Conservation (phyloP, 1,140 invertebrate genomes). For the Ptiloglossa arizonensis region DNA sequence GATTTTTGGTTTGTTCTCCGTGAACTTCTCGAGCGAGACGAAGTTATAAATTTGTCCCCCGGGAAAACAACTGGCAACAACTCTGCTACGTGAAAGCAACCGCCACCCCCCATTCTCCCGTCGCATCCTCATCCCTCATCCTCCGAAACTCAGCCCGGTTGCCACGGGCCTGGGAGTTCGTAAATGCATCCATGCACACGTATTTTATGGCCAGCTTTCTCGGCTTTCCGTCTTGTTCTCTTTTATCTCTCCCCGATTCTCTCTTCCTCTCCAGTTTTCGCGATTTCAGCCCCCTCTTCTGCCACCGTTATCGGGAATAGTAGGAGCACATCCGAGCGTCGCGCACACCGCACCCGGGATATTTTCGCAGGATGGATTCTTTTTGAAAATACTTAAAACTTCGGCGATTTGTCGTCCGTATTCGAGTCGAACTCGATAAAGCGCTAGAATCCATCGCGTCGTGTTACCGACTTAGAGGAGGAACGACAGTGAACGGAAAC, state of each 20-base stretch:
- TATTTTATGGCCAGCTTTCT: constrained; percentile 72
- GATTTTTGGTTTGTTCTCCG: constrained; percentile 54
- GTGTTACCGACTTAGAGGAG: constrained; percentile 28
- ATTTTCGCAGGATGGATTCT: constrained; percentile 68
- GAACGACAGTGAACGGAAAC: constrained; percentile 11
- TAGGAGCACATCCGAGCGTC: neutral
- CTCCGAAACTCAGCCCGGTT: constrained; percentile 17
- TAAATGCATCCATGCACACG: constrained; percentile 73
- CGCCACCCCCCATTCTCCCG: constrained; percentile 8
- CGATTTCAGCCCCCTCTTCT: neutral
- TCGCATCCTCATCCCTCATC: constrained; percentile 49
- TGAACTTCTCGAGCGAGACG: constrained; percentile 54
- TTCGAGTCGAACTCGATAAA: constrained; percentile 69
- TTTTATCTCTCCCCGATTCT: constrained; percentile 6
- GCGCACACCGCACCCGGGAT: constrained; percentile 34
- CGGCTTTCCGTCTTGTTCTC: constrained; percentile 41
- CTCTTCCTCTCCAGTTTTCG: constrained; percentile 6
- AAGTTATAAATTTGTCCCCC: constrained; percentile 70
- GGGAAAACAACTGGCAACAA: constrained; percentile 71
- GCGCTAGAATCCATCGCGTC: constrained; percentile 50
- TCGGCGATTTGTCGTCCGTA: constrained; percentile 70
- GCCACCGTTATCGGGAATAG: constrained; percentile 12
- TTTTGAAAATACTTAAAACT: constrained; percentile 76
- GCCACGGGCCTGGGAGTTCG: constrained; percentile 51
- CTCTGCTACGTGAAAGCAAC: constrained; percentile 21